Percentiles rank a stretch among this genome's conserved stretches.
These are phyloP conservation scores for Lycocerus yunnanus DNA, from an alignment of 2,888 invertebrate genomes.

Conservation along the genomic window DNA sequence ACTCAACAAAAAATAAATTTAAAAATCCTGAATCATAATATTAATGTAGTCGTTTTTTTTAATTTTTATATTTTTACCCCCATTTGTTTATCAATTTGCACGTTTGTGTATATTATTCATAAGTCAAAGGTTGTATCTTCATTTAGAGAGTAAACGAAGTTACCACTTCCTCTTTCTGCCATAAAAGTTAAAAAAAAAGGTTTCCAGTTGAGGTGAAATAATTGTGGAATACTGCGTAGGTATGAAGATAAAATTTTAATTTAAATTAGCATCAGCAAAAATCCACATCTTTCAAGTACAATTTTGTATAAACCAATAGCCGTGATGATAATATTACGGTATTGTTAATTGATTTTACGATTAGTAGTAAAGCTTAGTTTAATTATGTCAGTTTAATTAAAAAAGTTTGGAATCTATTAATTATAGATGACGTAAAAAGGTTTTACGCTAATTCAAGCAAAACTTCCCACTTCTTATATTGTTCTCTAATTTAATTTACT, in stretches of 20 bases:
- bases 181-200: too few species aligned
- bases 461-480: constrained; percentile 5
- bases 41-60: too few species aligned
- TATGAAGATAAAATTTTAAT: too few species aligned
- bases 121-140: too few species aligned
- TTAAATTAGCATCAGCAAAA: neutral
- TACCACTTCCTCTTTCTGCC: too few species aligned
- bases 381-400: neutral
- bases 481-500: constrained; percentile 9
- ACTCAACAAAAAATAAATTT: constrained; percentile 9
- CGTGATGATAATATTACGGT: neutral
- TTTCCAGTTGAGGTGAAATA: too few species aligned
- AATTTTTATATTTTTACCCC: too few species aligned
- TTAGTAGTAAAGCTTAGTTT: neutral
- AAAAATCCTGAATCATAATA: neutral
- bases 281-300: neutral
- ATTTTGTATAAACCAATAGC: neutral
- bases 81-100: too few species aligned
- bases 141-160: too few species aligned
- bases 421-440: neutral
- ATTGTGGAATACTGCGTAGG: too few species aligned
- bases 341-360: neutral
- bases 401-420: neutral
- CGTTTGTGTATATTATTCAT: too few species aligned
- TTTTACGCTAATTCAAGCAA: neutral